Base-by-base conservation (phyloP, 1,140 invertebrate genomes). In the Pogonomyrmex californicus region DNA sequence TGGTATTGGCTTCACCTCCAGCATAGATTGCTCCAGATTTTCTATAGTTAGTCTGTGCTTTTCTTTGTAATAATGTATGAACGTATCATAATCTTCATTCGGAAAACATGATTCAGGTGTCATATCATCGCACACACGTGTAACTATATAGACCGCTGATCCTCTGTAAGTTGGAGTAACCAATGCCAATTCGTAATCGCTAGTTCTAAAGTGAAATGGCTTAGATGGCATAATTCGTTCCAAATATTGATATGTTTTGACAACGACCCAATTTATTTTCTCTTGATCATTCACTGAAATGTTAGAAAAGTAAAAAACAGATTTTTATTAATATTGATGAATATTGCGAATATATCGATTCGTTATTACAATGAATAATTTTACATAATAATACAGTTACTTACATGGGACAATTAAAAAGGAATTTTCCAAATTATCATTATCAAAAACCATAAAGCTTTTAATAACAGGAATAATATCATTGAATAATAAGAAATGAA, bases 1-100 rank as follows among this genome's bases (percentile, higher is more conserved):
- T 0, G 98, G 98, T 6, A 99, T 97, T 62, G 97, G 96, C 94
- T 98, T 98, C 0, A 99, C 99, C 95, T 99, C 98, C 0, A 99
- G 92, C 75, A 99, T 93, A 12, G 98, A 98, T 93, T 99, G 98
- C 1, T 96, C 94, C 17, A 94, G 89, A 92, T 99, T 97, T 41
- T 96, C 95, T 49, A 99, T 97, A 2, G 93, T 92, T 1, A 97
- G 93, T 14, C 96, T 94, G 94, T 99, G 99, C 93, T 98, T 99
- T 17, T 96, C 95, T 2, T 95, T 93, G 92, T 98, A 99, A 92
- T 99, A 99, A 38, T 98, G 96, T 10, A 96, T 96, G 93, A 98
- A 99, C 0, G 97, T 97, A 17, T 95, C 93, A 91, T 96, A 98
- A 0, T 97, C 92, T n/a, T 96, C 94, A 14, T 97, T 97, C 0